A percentile compares a stretch with the other conserved stretches of the same genome.
Evolutionary conservation across 2,113 vertebrate species (phyloP).

Genomic region (Lichenostomus cassidix): DNA sequence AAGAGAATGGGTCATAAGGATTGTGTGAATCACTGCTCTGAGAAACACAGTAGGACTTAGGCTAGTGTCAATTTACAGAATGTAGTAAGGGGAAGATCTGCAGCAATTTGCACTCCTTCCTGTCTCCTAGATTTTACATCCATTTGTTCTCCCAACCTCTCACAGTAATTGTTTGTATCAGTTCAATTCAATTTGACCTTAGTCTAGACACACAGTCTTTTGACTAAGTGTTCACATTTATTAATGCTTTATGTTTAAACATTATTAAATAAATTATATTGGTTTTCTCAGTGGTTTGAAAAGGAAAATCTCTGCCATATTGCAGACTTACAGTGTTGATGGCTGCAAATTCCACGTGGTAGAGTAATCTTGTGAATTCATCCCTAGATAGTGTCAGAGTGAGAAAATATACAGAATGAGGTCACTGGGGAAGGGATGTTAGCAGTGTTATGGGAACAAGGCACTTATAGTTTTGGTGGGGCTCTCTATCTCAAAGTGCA

Average conservation of each 20-base stretch:
- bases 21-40: neutral
- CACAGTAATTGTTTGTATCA: neutral
- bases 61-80: neutral
- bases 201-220: neutral
- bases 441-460: neutral
- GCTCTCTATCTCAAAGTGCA: neutral
- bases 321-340: neutral
- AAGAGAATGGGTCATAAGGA: neutral
- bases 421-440: neutral
- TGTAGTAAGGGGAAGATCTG: neutral
- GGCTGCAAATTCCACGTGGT: neutral
- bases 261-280: neutral
- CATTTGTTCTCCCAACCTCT: neutral
- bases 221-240: neutral
- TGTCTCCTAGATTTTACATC: neutral
- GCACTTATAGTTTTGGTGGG: neutral
- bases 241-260: too few species aligned
- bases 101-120: neutral
- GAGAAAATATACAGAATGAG: neutral
- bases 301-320: neutral
- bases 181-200: neutral
- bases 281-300: neutral
- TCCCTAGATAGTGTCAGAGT: neutral
- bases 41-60: neutral
- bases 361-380: neutral